Conservation (phyloP, 2,797 vertebrate genomes). For the Falco naumanni region DNA sequence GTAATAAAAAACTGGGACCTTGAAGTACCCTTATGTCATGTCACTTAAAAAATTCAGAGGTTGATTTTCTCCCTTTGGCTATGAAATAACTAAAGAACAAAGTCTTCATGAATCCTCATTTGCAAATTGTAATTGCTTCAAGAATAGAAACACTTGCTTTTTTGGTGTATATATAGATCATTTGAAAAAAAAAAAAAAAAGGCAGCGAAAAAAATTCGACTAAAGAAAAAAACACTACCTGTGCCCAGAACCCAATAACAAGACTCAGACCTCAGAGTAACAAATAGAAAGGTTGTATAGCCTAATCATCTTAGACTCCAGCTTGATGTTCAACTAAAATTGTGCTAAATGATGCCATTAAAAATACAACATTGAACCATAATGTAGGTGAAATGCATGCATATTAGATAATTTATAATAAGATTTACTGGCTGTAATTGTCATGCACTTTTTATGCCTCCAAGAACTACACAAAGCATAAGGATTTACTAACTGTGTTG, state of each 20-base stretch:
- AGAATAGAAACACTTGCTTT: constrained; percentile 11
- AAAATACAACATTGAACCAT: not conserved
- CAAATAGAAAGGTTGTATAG: not conserved
- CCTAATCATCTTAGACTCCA: not conserved
- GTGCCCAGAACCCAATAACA: not conserved
- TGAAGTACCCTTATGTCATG: not conserved
- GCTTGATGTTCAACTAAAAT: not conserved
- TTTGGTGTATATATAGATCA: not conserved
- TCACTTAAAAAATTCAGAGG: constrained; percentile 1
- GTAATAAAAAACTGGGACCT: not conserved
- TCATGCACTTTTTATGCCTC: not conserved
- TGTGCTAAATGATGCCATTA: not conserved
- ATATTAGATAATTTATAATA: not conserved
- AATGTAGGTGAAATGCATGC: not conserved
- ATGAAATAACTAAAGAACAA: constrained; percentile 16
- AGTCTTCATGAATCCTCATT: not conserved
- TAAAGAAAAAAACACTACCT: not conserved
- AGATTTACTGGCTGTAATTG: constrained; percentile 41
- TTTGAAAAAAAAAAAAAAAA: not conserved
- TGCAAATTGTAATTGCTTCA: constrained; percentile 9
- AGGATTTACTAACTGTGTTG: not conserved
- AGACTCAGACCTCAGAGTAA: not conserved
- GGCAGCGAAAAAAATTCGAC: not conserved
- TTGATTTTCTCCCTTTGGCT: not conserved
- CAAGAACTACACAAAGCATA: not conserved